Evolutionary conservation across 2,113 vertebrate genomes (phyloP), one percentile per base, ranked within the genome.

Genomic region (Actenoides lindsayi): DNA sequence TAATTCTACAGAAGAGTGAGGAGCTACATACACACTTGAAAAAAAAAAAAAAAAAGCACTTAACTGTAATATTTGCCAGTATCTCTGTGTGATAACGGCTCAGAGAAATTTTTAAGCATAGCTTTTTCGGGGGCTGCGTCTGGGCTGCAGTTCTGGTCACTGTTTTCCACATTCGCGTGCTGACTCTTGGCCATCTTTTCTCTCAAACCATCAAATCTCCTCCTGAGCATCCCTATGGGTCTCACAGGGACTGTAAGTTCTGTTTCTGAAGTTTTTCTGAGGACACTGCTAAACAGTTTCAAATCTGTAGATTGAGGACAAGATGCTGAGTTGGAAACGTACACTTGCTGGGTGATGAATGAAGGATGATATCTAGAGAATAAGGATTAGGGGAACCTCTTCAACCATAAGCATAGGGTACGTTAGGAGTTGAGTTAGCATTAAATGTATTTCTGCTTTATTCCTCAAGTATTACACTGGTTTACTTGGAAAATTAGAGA

Each of bases 371-470:
- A 56, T 0, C 0, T 37, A 77, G 84, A 78, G 60, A 81, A 54
- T 57, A 68, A 87, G n/a, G 35, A 77, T 63, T 79, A 46, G 65
- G 87, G 70, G 64, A 93, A 56, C 62, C 23, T 24, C 24, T 78
- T 51, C 37, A 81, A 16, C 31, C 1, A 0, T 57, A 60, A 86
- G 63, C 0, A 1, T 8, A 76, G 30, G 24, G 13, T 50, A 73
- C n/a, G 13, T 86, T 68, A 74, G 41, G 28, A 81, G 33, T 63
- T 86, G 60, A 65, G 54, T 84, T 95, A 92, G 28, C 46, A 73
- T 73, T 93, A 83, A 92, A 62, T 62, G 30, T 35, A 37, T 75
- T 96, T 91, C 81, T 96, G 37, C 70, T 79, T 83, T 94, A 70
- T 71, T 65, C 37, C 42, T 92, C 5, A 91, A 83, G 27, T 54